These are phyloP conservation scores for Beroe ovata DNA, from an alignment of 37 sponge, comb jelly and placozoan species.

Conservation along the genomic window DNA sequence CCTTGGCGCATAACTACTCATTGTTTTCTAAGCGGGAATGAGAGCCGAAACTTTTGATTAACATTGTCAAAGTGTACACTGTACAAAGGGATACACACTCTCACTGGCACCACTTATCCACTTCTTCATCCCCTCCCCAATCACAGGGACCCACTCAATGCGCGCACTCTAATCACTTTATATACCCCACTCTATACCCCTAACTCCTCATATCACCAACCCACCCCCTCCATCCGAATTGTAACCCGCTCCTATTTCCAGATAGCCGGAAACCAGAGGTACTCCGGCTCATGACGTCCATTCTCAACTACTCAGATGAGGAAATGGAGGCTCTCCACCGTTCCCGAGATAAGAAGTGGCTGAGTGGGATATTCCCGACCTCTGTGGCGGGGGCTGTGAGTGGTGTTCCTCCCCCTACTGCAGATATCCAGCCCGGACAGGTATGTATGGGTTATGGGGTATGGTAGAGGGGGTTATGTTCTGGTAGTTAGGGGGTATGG, in stretches of 20 bases:
- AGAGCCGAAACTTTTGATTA: too few species aligned
- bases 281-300: conserved; percentile 42
- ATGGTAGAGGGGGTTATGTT: too few species aligned
- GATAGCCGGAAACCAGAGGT: conserved; percentile 61
- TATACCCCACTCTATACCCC: conserved; percentile 1
- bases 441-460: too few species aligned
- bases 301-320: conserved; percentile 32
- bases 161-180: neutral
- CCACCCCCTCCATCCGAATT: conserved; percentile 13
- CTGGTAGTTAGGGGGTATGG: too few species aligned
- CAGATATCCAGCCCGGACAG: conserved; percentile 1
- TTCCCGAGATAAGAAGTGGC: conserved; percentile 22
- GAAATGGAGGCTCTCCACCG: conserved; percentile 25
- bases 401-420: neutral
- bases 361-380: neutral
- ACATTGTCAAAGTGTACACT: too few species aligned
- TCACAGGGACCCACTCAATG: neutral
- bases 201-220: neutral
- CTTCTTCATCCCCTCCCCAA: too few species aligned
- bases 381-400: neutral
- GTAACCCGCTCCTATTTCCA: neutral
- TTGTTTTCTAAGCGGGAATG: too few species aligned
- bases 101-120: too few species aligned
- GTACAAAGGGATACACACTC: too few species aligned
- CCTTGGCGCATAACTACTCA: too few species aligned